Conservation (phyloP, 2,113 vertebrate species). For the Plectropomus leopardus region DNA sequence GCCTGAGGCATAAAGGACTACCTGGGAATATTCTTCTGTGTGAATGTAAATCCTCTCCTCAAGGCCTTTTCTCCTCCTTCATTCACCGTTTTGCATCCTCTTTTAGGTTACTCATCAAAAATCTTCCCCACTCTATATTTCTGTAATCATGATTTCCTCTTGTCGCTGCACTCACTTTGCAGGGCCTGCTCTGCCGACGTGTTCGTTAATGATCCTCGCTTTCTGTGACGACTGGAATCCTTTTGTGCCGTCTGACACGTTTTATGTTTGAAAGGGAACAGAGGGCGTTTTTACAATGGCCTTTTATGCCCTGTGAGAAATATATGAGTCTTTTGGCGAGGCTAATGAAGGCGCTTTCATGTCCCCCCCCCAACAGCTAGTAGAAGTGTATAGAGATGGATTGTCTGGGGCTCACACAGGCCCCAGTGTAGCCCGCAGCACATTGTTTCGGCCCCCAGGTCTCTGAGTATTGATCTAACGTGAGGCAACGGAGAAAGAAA, state of each 20-base stretch:
- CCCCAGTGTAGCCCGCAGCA: constrained; percentile 60
- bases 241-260: constrained; percentile 81
- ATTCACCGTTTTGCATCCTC: constrained; percentile 10
- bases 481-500: constrained; percentile 15
- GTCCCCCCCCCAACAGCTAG: constrained; percentile 63
- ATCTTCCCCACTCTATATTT: constrained; percentile 23
- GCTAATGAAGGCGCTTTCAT: constrained; percentile 83
- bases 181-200: constrained; percentile 38
- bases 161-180: constrained; percentile 51
- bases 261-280: constrained; percentile 83
- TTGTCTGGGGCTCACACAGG: constrained; percentile 72
- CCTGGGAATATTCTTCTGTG: constrained; percentile 27
- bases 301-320: constrained; percentile 83
- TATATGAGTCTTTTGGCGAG: constrained; percentile 80
- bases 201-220: constrained; percentile 77
- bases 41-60: constrained; percentile 17
- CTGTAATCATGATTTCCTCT: constrained; percentile 72
- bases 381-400: constrained; percentile 72
- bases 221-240: constrained; percentile 76
- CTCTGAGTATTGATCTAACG: constrained; percentile 64
- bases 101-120: constrained; percentile 46
- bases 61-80: constrained; percentile 24
- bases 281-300: constrained; percentile 82
- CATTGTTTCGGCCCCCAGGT: constrained; percentile 57
- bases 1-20: constrained; percentile 32